A percentile compares a stretch with the other conserved stretches of the same genome.
phyloP scores from a whole-genome alignment of 2,113 vertebrate species.

The Hypanus sabinus region DNA sequence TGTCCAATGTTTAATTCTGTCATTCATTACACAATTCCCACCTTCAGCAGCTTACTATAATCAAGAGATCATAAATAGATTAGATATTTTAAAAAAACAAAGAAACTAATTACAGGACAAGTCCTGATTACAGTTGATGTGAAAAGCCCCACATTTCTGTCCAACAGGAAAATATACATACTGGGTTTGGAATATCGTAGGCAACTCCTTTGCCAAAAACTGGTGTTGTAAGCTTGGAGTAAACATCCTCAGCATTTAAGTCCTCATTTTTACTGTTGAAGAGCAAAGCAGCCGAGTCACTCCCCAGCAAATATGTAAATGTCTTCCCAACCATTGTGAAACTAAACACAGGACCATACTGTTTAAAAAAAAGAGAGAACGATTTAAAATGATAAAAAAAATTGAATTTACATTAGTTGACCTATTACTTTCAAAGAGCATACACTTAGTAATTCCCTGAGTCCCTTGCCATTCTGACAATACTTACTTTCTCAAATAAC shows the following conservation, averaged over 20 bases:
- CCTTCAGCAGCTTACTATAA: background rate
- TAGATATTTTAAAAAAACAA: background rate
- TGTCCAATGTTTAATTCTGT: background rate
- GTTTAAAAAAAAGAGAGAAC: conserved; percentile 37
- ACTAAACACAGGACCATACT: conserved; percentile 95
- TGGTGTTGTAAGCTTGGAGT: conserved; percentile 81
- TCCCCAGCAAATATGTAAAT: conserved; percentile 90
- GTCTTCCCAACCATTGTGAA: conserved; percentile 97
- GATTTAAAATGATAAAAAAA: background rate
- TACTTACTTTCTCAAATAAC: background rate
- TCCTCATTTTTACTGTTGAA: conserved; percentile 98
- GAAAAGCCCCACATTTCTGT: background rate
- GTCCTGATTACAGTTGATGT: background rate
- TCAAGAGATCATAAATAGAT: background rate
- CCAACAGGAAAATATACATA: conserved; percentile 52
- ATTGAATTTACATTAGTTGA: background rate
- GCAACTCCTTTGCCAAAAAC: conserved; percentile 94
- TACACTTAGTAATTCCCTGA: background rate
- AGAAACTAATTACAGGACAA: background rate
- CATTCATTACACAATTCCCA: background rate
- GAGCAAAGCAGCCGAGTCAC: conserved; percentile 82
- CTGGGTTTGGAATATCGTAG: conserved; percentile 83
- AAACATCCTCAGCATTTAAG: conserved; percentile 90
- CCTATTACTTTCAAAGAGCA: background rate
- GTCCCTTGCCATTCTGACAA: background rate